Evolutionary conservation across 2,888 invertebrate genomes (phyloP).

Genomic region (Eledona agricola): DNA sequence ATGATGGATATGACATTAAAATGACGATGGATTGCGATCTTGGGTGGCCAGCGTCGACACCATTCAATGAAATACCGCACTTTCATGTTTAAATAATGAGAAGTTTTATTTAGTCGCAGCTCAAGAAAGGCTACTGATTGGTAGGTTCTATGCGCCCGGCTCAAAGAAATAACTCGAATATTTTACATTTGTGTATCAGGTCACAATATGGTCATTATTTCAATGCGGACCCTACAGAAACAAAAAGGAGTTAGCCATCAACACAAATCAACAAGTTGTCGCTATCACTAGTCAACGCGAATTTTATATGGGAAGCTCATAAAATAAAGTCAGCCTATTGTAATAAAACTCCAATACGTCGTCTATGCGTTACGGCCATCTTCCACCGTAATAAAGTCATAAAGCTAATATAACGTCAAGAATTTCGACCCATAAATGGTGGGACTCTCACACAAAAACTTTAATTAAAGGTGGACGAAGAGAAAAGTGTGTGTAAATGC

Average conservation of each 20-base stretch:
- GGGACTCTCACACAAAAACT: conserved; percentile 6
- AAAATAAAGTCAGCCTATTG: conserved; percentile 10
- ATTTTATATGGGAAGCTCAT: conserved; percentile 21
- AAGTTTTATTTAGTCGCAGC: conserved; percentile 35
- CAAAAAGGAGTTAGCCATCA: conserved; percentile 14
- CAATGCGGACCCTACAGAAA: conserved; percentile 12
- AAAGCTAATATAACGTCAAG: conserved; percentile 19
- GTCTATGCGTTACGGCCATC: conserved; percentile 24
- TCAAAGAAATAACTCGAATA: conserved; percentile 34
- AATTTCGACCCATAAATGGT: conserved; percentile 32
- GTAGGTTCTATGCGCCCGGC: conserved; percentile 25
- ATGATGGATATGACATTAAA: conserved; percentile 39
- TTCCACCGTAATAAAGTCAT: conserved; percentile 29
- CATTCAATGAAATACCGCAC: conserved; percentile 37
- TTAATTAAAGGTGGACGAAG: conserved; percentile 14
- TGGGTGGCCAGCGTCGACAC: conserved; percentile 36
- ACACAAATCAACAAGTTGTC: conserved; percentile 26
- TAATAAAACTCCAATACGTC: conserved; percentile 17
- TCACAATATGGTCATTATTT: conserved; percentile 27
- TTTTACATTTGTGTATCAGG: conserved; percentile 23
- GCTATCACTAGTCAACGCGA: conserved; percentile 8
- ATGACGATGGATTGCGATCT: conserved; percentile 40
- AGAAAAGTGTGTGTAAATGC: conserved; percentile 11
- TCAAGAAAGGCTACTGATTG: conserved; percentile 39
- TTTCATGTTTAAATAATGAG: conserved; percentile 40